These are phyloP conservation scores for Drosophila putrida DNA, from an alignment of 2,888 invertebrate genomes.

Conservation along the genomic window DNA sequence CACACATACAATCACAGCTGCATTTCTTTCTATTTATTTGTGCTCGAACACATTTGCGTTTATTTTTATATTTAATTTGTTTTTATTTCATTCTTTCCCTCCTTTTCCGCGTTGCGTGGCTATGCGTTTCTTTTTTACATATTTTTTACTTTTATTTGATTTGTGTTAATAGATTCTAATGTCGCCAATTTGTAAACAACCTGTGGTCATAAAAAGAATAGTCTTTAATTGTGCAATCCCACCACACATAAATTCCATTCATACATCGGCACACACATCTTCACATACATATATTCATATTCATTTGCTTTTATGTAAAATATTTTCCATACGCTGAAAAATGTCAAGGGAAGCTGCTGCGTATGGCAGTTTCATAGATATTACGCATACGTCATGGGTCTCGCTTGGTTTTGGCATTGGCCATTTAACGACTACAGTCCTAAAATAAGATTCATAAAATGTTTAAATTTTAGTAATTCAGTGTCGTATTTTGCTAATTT, in stretches of 20 bases:
- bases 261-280: conserved; percentile 5
- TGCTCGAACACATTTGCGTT: conserved; percentile 46
- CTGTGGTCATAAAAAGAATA: conserved; percentile 57
- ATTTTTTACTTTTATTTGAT: conserved; percentile 40
- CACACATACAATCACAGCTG: conserved; percentile 25
- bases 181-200: conserved; percentile 82
- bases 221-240: conserved; percentile 53
- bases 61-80: conserved; percentile 68
- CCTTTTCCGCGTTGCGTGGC: conserved; percentile 26
- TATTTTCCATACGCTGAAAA: conserved; percentile 39
- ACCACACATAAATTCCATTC: conserved; percentile 38
- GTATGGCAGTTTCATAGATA: conserved; percentile 42
- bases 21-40: conserved; percentile 56
- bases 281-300: conserved; percentile 1
- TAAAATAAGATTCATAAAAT: conserved; percentile 28
- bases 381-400: conserved; percentile 74
- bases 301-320: conserved; percentile 22
- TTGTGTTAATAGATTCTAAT: conserved; percentile 68
- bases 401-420: conserved; percentile 61
- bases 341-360: conserved; percentile 65
- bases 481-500: conserved; percentile 27
- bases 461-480: conserved; percentile 21
- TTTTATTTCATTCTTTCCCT: conserved; percentile 59
- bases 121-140: conserved; percentile 20
- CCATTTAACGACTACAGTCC: conserved; percentile 33